Evolutionary conservation across 2,113 vertebrate species (phyloP).

Genomic region (Hydropotes inermis): DNA sequence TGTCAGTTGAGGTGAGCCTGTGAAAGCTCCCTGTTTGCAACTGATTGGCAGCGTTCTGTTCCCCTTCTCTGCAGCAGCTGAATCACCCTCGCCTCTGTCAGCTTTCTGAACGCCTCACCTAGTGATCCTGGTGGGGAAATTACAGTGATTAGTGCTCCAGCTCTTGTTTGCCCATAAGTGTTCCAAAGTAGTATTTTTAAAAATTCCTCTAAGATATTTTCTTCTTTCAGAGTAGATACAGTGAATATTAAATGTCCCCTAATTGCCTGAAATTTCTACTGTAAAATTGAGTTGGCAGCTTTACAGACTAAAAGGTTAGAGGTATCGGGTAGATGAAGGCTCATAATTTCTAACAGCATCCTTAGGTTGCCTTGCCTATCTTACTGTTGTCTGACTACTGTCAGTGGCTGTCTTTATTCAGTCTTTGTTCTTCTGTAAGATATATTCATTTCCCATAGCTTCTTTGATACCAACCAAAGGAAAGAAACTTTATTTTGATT

Average conservation of each 20-base stretch:
- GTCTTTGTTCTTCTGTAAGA: slow-evolving; percentile 14
- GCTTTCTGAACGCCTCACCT: neutral
- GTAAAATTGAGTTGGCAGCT: neutral
- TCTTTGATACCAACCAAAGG: neutral
- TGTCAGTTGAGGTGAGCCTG: neutral
- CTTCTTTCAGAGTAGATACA: neutral
- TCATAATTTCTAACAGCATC: neutral
- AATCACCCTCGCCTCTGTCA: neutral
- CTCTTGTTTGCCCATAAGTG: neutral
- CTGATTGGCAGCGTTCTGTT: neutral
- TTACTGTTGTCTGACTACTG: neutral
- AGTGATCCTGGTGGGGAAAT: slow-evolving; percentile 13
- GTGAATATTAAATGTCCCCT: slow-evolving; percentile 39
- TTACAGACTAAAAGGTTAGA: slow-evolving; percentile 8
- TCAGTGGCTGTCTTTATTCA: neutral
- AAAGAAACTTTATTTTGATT: neutral
- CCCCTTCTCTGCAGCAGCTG: neutral
- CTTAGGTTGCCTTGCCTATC: neutral
- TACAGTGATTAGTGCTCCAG: neutral
- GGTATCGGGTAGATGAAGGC: neutral
- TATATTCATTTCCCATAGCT: neutral
- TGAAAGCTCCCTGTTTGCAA: neutral
- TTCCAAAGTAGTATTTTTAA: slow-evolving; percentile 18
- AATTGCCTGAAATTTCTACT: slow-evolving; percentile 1
- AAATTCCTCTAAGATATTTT: slow-evolving; percentile 3